A percentile compares a stretch with the other conserved stretches of the same genome.
Evolutionary conservation across 2,888 invertebrate species (phyloP).

Genomic region (Dynastes grantii): DNA sequence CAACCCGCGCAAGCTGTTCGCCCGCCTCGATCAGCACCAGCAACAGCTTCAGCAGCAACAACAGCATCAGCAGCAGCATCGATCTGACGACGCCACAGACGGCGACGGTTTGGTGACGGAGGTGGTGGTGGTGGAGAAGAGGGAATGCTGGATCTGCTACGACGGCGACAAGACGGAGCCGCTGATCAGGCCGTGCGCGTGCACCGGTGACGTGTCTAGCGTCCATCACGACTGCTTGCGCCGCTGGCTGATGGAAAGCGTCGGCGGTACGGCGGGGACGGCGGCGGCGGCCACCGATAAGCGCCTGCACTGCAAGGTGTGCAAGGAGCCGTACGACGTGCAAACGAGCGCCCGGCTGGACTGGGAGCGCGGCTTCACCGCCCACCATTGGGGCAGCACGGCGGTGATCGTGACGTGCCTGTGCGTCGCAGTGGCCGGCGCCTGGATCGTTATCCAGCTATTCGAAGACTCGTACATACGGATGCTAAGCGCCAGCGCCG

Average conservation of each 20-base stretch:
- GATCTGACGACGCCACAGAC: conserved; percentile 45
- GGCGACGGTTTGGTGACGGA: too few species aligned
- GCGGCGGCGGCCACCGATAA: conserved; percentile 52
- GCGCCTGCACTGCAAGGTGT: conserved; percentile 77
- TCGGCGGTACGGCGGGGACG: conserved; percentile 54
- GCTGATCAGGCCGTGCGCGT: conserved; percentile 91
- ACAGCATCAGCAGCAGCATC: background rate
- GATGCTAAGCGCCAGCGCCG: conserved; percentile 86
- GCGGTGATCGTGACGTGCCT: conserved; percentile 84
- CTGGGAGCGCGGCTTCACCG: conserved; percentile 88
- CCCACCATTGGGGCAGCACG: conserved; percentile 89
- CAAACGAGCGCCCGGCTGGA: conserved; percentile 84
- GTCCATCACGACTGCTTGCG: conserved; percentile 94
- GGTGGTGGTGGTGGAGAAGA: conserved; percentile 66
- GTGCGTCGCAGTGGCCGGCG: conserved; percentile 83
- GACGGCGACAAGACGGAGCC: conserved; percentile 86
- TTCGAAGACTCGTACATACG: conserved; percentile 84
- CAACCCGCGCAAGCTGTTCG: conserved; percentile 90
- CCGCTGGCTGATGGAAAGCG: conserved; percentile 89
- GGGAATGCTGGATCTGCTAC: conserved; percentile 96
- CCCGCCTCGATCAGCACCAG: conserved; percentile 65
- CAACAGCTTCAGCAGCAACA: background rate
- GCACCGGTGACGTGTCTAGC: conserved; percentile 92
- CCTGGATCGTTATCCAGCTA: conserved; percentile 87
- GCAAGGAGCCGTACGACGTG: conserved; percentile 87